A percentile compares a stretch with the other conserved stretches of the same genome.
These are phyloP conservation scores for Microcaecilia unicolor DNA, from an alignment of 2,797 vertebrate species.

Conservation along the genomic window DNA sequence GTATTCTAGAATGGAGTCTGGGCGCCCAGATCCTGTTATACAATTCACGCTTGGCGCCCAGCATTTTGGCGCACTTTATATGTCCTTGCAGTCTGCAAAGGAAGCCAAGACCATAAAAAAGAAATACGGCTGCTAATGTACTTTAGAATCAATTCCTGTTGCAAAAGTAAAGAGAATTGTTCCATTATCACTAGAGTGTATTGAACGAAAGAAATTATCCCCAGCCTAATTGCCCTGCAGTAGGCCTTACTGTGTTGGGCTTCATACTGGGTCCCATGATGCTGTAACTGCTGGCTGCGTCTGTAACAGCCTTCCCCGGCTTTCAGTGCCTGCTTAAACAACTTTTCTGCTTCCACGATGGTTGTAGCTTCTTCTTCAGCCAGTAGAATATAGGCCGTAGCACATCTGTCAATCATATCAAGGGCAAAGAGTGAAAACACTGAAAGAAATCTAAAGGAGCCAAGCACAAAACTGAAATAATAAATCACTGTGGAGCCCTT, in stretches of 20 bases:
- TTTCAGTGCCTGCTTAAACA: constrained; percentile 92
- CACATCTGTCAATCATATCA: constrained; percentile 66
- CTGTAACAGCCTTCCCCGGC: constrained; percentile 87
- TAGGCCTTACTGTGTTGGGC: constrained; percentile 84
- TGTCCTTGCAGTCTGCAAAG: too few relatives aligned
- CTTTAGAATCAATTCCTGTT: too few relatives aligned
- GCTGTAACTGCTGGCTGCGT: constrained; percentile 87
- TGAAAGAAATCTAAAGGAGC: constrained; percentile 5
- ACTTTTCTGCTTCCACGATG: constrained; percentile 90
- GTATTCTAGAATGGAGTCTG: too few relatives aligned
- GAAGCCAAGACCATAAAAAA: too few relatives aligned
- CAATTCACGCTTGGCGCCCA: too few relatives aligned
- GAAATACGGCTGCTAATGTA: too few relatives aligned
- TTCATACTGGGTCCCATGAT: constrained; percentile 88
- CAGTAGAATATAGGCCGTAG: constrained; percentile 92
- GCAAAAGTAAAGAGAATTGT: background rate
- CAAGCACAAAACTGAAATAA: too few relatives aligned
- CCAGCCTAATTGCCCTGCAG: too few relatives aligned
- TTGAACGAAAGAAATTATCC: background rate
- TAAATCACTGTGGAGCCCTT: too few relatives aligned
- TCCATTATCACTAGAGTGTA: background rate
- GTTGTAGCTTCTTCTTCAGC: constrained; percentile 95
- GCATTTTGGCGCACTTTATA: too few relatives aligned
- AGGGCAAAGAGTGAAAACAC: constrained; percentile 1
- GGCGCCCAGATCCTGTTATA: too few relatives aligned